Percentiles rank a stretch among this genome's conserved stretches.
Conservation (phyloP, 2,888 invertebrate species). For the Achlya flavicornis region DNA sequence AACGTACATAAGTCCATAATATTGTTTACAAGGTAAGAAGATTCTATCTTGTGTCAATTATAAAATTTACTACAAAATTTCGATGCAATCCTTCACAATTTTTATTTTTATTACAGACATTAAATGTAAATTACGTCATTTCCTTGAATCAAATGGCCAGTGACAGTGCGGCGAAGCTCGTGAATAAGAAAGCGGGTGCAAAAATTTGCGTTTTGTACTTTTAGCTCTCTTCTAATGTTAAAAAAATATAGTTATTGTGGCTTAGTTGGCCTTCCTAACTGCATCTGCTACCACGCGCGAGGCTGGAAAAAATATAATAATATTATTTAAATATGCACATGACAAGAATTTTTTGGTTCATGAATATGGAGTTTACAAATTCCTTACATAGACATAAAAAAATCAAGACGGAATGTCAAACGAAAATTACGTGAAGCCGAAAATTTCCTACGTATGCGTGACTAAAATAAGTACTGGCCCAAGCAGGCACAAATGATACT, state of each 20-base stretch:
- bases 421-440: no score
- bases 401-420: no score
- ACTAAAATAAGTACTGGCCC: no score
- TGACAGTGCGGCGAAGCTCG: conserved; percentile 44
- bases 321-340: conserved; percentile 10
- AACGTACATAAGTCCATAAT: neutral
- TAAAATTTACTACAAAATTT: neutral
- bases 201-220: conserved; percentile 49
- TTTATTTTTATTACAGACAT: neutral
- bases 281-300: conserved; percentile 66
- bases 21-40: neutral
- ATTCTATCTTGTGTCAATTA: neutral
- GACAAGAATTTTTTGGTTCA: neutral
- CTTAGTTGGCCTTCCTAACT: conserved; percentile 68
- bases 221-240: conserved; percentile 32
- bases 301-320: conserved; percentile 59
- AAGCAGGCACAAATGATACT: no score
- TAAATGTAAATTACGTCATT: conserved; percentile 4
- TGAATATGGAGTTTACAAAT: neutral
- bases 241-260: conserved; percentile 23
- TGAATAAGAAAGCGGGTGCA: conserved; percentile 36
- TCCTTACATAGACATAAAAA: no score
- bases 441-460: no score
- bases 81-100: neutral
- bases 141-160: conserved; percentile 21